Evolutionary conservation across 2,797 vertebrate species (phyloP), one percentile per base, ranked within the genome.

Genomic region (Syndactyla subalaris): DNA sequence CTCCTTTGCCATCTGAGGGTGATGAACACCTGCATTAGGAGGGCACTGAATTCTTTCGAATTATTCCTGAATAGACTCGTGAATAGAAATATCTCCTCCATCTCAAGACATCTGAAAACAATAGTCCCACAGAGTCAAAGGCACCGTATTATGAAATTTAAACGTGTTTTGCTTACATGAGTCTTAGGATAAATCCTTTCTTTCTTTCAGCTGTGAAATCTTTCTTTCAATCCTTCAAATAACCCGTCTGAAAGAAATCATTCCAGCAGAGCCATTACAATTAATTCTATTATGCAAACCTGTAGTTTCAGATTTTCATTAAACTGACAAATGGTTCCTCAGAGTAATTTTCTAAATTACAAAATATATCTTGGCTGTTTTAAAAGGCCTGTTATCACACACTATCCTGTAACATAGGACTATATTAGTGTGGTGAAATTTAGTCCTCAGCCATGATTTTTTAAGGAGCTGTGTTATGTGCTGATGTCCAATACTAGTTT

Each of bases 181-280:
- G 88, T 97, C 91, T 96, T 92, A 95, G 71, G 84, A 83, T 82
- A 97, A 95, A 96, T 93, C 92, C 88, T 95, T 85, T 75, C 71
- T 95, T 96, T 93, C 94, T 96, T 97, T 95, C 91, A 93, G 85
- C 93, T 97, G 88, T 93, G 88, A 95, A 96, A 92, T 93, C 95
- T 84, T 80, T 89, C 90, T 96, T 94, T 95, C 93, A 94, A 71
- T 90, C 62, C 49, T 83, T 90, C 93, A 88, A 95, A 95, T 96
- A 95, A 96, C 93, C 71, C n/a, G 4, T 80, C 91, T 89, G 83
- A 95, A 95, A 90, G 83, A 91, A 95, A 96, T 92, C 76, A 95
- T 96, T 96, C 93, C 94, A 95, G 83, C 87, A 96, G 77, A 94
- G 66, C 80, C 77, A 93, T 95, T 94, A 84, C 93, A 96, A 93